Percentiles rank a stretch among this genome's conserved stretches.
phyloP scores from a whole-genome alignment of 2,797 vertebrate species.

The Apogon hyalosoma region DNA sequence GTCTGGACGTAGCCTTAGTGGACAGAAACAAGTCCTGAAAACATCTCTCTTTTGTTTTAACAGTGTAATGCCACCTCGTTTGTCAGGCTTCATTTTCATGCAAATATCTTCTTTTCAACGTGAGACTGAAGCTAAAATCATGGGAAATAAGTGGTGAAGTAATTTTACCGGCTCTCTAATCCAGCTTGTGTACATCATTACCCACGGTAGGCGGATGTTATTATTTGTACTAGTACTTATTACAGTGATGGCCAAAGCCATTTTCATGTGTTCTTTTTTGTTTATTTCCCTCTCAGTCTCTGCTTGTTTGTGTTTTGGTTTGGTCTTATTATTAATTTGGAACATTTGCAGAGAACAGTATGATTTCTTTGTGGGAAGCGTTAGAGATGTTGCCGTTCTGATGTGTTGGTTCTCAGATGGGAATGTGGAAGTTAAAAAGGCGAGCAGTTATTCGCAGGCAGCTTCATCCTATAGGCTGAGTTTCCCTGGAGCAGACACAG shows the following conservation, averaged over 20 bases:
- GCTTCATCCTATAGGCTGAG: conserved; percentile 62
- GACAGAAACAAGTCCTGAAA: too few species aligned
- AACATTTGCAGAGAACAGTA: conserved; percentile 36
- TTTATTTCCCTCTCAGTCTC: background rate
- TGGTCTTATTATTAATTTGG: conserved; percentile 44
- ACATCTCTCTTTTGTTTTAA: too few species aligned
- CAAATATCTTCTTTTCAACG: too few species aligned
- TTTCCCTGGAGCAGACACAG: conserved; percentile 62
- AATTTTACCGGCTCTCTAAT: background rate
- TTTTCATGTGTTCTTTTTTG: conserved; percentile 9
- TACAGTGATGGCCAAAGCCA: background rate
- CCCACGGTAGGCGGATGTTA: conserved; percentile 1
- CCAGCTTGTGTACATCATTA: background rate
- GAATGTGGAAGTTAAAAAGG: conserved; percentile 67
- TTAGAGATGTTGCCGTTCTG: conserved; percentile 51
- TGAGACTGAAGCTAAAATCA: too few species aligned
- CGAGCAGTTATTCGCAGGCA: conserved; percentile 57
- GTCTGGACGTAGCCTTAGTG: too few species aligned
- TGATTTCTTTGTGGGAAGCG: conserved; percentile 33
- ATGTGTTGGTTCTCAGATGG: conserved; percentile 49
- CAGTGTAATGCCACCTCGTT: too few species aligned
- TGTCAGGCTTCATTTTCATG: too few species aligned
- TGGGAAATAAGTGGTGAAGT: background rate
- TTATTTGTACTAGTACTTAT: conserved; percentile 4
- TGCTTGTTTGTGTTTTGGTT: conserved; percentile 24